Evolutionary conservation across 2,888 invertebrate species (phyloP).

Genomic region (Brachyptera putata): DNA sequence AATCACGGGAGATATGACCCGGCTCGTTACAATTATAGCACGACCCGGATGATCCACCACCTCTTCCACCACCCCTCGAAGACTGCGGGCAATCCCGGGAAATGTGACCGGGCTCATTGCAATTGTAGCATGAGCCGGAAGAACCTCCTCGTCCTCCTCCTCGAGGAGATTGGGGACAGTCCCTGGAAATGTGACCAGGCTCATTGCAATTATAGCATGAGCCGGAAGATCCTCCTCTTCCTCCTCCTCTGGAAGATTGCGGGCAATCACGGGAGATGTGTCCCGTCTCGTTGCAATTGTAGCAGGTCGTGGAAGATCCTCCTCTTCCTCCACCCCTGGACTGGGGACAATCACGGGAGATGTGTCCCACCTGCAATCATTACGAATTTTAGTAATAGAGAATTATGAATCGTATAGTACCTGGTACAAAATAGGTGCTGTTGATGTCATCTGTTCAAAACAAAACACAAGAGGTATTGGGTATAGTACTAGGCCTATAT

Average conservation of each 20-base stretch:
- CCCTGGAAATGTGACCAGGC: conserved; percentile 61
- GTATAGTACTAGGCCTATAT: too few relatives aligned
- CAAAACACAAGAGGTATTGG: too few relatives aligned
- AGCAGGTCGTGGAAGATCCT: conserved; percentile 78
- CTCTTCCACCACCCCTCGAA: neutral
- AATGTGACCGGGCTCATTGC: conserved; percentile 8
- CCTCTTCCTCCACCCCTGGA: conserved; percentile 12
- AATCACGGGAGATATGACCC: conserved; percentile 5
- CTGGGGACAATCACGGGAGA: conserved; percentile 10
- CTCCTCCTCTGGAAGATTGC: conserved; percentile 33
- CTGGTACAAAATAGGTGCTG: too few relatives aligned
- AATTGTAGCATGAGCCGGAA: neutral
- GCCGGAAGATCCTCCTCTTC: conserved; percentile 15
- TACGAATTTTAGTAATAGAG: too few relatives aligned
- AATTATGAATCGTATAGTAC: too few relatives aligned
- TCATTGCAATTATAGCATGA: conserved; percentile 64
- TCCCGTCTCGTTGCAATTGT: conserved; percentile 92
- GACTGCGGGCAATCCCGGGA: conserved; percentile 9
- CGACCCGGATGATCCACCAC: conserved; percentile 56
- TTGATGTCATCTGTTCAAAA: too few relatives aligned
- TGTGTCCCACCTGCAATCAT: too few relatives aligned
- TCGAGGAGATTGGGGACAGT: conserved; percentile 48
- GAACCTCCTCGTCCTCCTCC: conserved; percentile 49
- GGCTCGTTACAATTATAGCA: conserved; percentile 48
- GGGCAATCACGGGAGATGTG: conserved; percentile 67